phyloP scores from a whole-genome alignment of 2,113 vertebrate genomes.

The Dendrocopos noguchii region DNA sequence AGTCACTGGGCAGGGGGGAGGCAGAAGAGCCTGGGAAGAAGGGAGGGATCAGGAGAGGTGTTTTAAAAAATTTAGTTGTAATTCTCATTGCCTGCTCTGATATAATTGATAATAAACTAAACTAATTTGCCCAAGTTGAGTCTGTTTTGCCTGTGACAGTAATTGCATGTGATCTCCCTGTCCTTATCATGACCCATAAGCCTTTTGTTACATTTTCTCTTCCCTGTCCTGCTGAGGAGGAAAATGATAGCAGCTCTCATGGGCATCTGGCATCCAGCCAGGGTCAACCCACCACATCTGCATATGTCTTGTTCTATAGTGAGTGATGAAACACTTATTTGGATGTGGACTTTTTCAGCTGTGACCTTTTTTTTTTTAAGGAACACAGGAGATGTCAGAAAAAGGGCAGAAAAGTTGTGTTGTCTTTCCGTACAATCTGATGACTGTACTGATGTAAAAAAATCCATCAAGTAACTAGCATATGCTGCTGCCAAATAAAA shows the following conservation, averaged over 20 bases:
- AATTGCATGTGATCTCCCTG: background rate
- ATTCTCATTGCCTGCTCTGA: background rate
- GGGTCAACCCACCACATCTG: background rate
- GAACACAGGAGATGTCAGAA: background rate
- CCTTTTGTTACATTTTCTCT: background rate
- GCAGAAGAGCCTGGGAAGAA: background rate
- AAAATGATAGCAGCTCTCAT: background rate
- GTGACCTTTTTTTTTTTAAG: background rate
- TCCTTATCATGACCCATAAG: background rate
- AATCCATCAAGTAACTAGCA: background rate
- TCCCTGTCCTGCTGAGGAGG: background rate
- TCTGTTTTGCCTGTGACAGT: background rate
- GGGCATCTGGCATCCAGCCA: background rate
- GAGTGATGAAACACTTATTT: background rate
- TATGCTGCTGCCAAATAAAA: background rate
- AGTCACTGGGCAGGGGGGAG: background rate
- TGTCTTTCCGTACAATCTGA: background rate
- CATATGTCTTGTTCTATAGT: background rate
- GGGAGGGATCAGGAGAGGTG: background rate
- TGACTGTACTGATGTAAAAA: background rate
- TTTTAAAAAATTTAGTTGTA: background rate
- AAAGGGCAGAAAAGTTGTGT: background rate
- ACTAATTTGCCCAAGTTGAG: background rate
- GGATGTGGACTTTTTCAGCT: background rate
- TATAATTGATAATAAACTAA: background rate